phyloP scores from a whole-genome alignment of 2,113 vertebrate species.

The Cyanoramphus novaezelandiae region DNA sequence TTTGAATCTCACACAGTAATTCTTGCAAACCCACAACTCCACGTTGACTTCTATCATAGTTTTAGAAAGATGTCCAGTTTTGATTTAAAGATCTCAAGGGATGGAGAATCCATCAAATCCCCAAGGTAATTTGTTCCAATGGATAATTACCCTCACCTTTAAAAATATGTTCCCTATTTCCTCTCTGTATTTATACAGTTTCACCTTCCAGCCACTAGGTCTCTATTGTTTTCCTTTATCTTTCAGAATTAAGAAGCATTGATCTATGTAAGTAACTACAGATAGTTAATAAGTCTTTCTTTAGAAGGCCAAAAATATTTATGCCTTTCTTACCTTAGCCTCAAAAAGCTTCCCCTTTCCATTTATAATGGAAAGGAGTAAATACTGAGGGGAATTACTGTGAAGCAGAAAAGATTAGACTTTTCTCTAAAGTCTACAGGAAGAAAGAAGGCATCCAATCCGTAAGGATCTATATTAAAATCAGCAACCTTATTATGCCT shows the following conservation, averaged over 20 bases:
- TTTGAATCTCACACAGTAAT: background rate
- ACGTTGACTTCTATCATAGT: background rate
- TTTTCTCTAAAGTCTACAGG: background rate
- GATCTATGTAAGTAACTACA: background rate
- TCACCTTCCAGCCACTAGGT: background rate
- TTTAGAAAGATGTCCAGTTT: background rate
- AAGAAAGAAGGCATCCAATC: background rate
- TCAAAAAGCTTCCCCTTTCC: background rate
- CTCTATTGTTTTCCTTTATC: background rate
- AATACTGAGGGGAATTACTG: background rate
- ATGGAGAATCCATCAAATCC: slow-evolving; percentile 16
- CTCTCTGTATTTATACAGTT: background rate
- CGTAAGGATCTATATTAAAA: background rate
- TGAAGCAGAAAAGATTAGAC: background rate
- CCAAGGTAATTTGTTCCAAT: background rate
- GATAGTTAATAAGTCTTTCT: background rate
- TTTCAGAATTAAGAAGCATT: background rate
- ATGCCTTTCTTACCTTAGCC: background rate
- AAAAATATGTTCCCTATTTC: background rate
- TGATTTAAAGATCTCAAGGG: slow-evolving; percentile 14
- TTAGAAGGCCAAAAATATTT: background rate
- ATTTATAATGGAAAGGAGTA: background rate
- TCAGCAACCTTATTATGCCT: background rate
- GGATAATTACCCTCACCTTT: background rate
- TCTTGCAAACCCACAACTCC: background rate